phyloP scores from a whole-genome alignment of 2,888 invertebrate genomes.

The Coelopa pilipes region DNA sequence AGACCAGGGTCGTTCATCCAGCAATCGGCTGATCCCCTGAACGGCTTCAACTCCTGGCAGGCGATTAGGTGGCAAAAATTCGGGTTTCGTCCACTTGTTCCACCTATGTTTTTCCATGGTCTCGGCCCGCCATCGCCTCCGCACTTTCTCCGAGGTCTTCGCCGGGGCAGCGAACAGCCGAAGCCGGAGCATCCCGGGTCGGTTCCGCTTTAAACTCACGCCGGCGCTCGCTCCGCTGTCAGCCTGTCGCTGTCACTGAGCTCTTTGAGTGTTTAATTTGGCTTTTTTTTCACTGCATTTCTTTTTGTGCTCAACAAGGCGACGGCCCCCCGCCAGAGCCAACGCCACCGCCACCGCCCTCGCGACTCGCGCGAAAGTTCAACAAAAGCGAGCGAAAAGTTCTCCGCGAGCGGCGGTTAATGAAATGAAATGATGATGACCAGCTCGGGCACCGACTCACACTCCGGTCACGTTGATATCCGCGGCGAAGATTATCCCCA shows the following conservation, averaged over 20 bases:
- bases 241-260: not conserved
- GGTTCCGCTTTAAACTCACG: not conserved
- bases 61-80: too few relatives aligned
- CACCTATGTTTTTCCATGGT: too few relatives aligned
- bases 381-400: slow-evolving; percentile 5
- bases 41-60: too few relatives aligned
- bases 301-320: too few relatives aligned
- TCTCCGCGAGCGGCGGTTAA: slow-evolving; percentile 23
- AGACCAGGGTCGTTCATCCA: not conserved
- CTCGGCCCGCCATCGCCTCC: too few relatives aligned
- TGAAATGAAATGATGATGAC: slow-evolving; percentile 37
- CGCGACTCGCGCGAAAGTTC: not conserved
- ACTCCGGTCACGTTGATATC: not conserved
- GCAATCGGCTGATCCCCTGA: too few relatives aligned
- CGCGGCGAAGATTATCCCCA: slow-evolving; percentile 11
- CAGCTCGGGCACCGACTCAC: not conserved
- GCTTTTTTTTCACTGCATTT: not conserved
- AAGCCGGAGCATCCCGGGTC: slow-evolving; percentile 7
- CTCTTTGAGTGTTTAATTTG: not conserved
- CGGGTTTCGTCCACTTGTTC: too few relatives aligned
- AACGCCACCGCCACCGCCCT: not conserved
- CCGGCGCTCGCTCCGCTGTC: not conserved
- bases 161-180: not conserved
- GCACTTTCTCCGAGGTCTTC: not conserved
- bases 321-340: too few relatives aligned